Base-by-base conservation (phyloP, 53 echinoderm and acorn worm genomes). In the Mesocentrotus franciscanus region DNA sequence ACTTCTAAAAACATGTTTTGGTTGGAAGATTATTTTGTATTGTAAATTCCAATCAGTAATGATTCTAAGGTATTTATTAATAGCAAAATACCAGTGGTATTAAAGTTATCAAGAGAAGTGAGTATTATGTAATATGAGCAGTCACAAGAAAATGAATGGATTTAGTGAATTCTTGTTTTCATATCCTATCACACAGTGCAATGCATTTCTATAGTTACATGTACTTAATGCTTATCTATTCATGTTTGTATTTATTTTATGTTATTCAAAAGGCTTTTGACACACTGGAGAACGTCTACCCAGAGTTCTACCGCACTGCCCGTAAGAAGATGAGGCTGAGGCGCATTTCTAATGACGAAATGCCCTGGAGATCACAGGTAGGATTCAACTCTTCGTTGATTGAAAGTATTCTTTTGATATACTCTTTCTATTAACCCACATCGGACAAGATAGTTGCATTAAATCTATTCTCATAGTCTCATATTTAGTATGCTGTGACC, bases 301-400 rank as follows among this genome's bases (percentile, higher is more conserved):
- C 98, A 9, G 99, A 99, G 74, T 98, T 97, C 96, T 97, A 97
- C 85, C 97, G 96, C 78, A 97, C 94, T 76, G 78, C 96, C 85
- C 97, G 97, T 36, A 97, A 97, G 92, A 98, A 97, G 94, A 96
- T 97, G 95, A 93, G 98, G 29, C 92, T 99, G 89, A 97, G 98
- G 95, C 97, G 97, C 59, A 96, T 99, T 18, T 98, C 96, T 64
- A 90, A 96, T 8, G 98, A 98, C 87, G 98, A 98, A 94, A 95
- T 97, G 70, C 99, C 99, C 24, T 99, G 99, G 99, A 96, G 99
- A 84, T 95, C 98, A 58, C 98, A 98, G 96, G 97, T 97, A 93
- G 49, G 87, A 34, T 27, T 78, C 27, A 9, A 0, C 0, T 14
- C 10, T 78, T 5, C 4, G 20, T 14, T 78, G 78, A 32, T 32